Percentiles rank a stretch among this genome's conserved stretches.
These are phyloP conservation scores for Simalia tracyae DNA, from an alignment of 2,797 vertebrate species.

Conservation along the genomic window DNA sequence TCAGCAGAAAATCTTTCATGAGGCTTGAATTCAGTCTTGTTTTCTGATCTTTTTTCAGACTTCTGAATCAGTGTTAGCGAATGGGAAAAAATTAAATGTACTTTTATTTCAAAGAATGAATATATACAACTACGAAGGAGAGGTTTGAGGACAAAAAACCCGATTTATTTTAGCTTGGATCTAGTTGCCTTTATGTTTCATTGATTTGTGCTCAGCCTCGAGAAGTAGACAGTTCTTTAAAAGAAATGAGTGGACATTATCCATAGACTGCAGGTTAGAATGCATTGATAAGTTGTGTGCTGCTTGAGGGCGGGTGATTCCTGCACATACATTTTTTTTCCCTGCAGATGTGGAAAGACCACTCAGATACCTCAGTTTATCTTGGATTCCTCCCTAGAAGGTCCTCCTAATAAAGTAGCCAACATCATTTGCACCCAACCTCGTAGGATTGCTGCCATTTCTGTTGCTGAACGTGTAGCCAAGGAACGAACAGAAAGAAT, in stretches of 20 bases:
- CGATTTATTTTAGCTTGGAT: neutral
- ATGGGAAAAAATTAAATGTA: neutral
- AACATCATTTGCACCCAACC: slow-evolving; percentile 98
- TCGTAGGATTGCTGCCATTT: slow-evolving; percentile 93
- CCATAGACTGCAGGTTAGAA: neutral
- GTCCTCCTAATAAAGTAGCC: slow-evolving; percentile 78
- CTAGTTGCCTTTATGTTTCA: neutral
- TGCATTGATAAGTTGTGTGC: neutral
- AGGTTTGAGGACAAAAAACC: neutral
- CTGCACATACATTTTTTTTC: slow-evolving; percentile 42
- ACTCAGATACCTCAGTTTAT: slow-evolving; percentile 99
- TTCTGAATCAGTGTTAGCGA: neutral
- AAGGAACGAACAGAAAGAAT: slow-evolving; percentile 89
- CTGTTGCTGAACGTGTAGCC: slow-evolving; percentile 92
- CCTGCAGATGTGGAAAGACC: slow-evolving; percentile 91
- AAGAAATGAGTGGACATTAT: neutral
- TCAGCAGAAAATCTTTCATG: neutral
- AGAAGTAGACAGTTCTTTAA: neutral
- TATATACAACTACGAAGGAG: neutral
- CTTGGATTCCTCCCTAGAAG: slow-evolving; percentile 84
- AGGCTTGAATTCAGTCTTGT: neutral
- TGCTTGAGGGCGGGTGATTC: neutral
- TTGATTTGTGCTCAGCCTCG: neutral
- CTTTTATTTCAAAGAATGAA: neutral
- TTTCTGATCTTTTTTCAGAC: neutral